Base-by-base conservation (phyloP, 37 sponge, comb jelly and placozoan species). In the Crambe crambe region DNA sequence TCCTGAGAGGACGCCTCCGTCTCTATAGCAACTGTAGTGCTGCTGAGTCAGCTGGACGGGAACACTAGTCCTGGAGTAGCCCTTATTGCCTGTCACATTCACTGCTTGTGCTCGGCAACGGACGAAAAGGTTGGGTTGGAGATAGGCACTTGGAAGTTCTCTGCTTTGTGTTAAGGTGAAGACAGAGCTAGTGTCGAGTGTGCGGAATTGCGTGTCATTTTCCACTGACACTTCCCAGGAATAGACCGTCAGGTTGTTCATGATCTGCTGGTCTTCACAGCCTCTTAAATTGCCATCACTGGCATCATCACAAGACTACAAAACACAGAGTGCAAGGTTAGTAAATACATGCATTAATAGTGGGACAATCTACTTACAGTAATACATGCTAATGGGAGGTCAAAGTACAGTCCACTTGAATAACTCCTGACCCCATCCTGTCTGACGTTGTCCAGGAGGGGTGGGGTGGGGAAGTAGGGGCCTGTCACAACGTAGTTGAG, bases 161-260 rank as follows among this genome's bases (percentile, higher is more conserved):
- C 72, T 21, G 3, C 17, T 1, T 15, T 75, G 8, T 0, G 79
- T 20, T 12, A 32, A 47, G 21, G 83, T 79, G 34, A 86, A 58
- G 17, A 69, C 23, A 29, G 87, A 83, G 26, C 42, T 58, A 27
- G 35, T 39, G 22, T 44, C 5, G 2, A 91, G 9, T 4, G 30
- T 56, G 1, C 29, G 51, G 42, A 84, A 90, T 27, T 56, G 20
- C 0, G 12, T 1, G 0, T 68, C 74, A 17, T 30, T 34, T 51
- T 77, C 65, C 20, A 0, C 8, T 31, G 83, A 88, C 12, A 80
- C 47, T 73, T 83, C 83, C 92, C 92, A 91, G 10, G 60, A 38
- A 56, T 76, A 91, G 23, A 58, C 26, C 18, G 92, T 86, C 6
- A 2, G 47, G 9, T 44, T 17, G 29, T 41, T 30, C 57, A 32